These are phyloP conservation scores for Sphaeridia pumilis DNA, from an alignment of 2,888 invertebrate species.

Conservation along the genomic window DNA sequence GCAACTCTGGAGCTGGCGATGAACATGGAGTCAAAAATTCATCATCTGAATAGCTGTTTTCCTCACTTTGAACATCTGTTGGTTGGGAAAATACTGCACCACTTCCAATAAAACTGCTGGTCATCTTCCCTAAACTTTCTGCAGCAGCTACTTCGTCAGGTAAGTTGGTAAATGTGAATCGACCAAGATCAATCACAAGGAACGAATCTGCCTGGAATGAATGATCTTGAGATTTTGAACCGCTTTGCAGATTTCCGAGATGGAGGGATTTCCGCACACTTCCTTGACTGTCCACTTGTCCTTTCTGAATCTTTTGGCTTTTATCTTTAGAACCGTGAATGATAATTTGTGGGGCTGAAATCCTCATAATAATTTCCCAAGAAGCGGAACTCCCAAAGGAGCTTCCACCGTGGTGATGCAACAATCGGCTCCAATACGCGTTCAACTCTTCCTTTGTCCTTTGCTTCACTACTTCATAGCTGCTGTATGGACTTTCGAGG, in stretches of 20 bases:
- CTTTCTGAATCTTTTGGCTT: conserved; percentile 8
- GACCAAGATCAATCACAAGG: conserved; percentile 82
- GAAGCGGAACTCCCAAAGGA: conserved; percentile 16
- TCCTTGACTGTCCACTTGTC: conserved; percentile 1
- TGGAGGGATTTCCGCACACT: no score
- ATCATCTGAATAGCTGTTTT: conserved; percentile 39
- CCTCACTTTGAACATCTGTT: no score
- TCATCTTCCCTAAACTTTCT: no score
- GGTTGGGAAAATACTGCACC: conserved; percentile 36
- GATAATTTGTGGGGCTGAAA: conserved; percentile 85
- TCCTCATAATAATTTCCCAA: conserved; percentile 82
- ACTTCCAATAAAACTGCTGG: background rate
- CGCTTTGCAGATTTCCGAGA: no score
- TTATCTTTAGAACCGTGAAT: conserved; percentile 47
- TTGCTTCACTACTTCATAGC: conserved; percentile 49
- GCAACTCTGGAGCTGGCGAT: conserved; percentile 57
- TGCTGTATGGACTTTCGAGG: conserved; percentile 33
- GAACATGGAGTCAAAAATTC: conserved; percentile 77
- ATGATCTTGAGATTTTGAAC: no score
- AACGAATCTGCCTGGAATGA: conserved; percentile 40
- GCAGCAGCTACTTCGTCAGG: background rate
- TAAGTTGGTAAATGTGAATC: conserved; percentile 51
- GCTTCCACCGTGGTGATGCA: conserved; percentile 21
- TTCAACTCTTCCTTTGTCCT: conserved; percentile 60
- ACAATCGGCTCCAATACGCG: conserved; percentile 55